Evolutionary conservation across 2,113 vertebrate species (phyloP).

Genomic region (Euleptes europaea): DNA sequence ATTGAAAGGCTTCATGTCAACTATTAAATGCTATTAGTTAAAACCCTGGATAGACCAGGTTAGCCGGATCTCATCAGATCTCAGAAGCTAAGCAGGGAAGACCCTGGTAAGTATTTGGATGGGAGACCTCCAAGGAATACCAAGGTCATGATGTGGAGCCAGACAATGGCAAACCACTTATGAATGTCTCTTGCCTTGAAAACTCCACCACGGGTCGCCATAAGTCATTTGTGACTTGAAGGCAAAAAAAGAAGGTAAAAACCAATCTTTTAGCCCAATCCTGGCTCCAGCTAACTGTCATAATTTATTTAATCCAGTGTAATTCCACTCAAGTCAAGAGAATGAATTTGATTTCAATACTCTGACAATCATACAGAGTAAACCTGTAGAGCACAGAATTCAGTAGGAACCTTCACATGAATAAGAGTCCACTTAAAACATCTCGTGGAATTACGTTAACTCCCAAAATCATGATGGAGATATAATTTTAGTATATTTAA

Average conservation of each 20-base stretch:
- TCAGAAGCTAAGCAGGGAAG: too few relatives aligned
- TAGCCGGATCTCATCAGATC: too few relatives aligned
- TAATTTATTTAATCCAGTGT: too few relatives aligned
- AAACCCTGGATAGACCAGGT: not conserved
- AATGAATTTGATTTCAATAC: not conserved
- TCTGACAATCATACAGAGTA: not conserved
- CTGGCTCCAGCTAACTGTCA: not conserved
- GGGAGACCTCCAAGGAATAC: too few relatives aligned
- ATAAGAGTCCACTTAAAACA: not conserved
- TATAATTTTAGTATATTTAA: conserved; percentile 1
- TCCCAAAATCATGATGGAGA: not conserved
- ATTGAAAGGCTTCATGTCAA: not conserved
- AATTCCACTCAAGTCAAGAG: conserved; percentile 17
- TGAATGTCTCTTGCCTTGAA: too few relatives aligned
- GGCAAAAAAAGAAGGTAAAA: too few relatives aligned
- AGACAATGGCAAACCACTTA: too few relatives aligned
- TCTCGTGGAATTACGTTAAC: conserved; percentile 1
- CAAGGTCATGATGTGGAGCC: too few relatives aligned
- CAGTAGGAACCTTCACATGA: conserved; percentile 11
- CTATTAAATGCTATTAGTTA: not conserved
- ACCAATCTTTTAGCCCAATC: not conserved
- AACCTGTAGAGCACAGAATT: not conserved
- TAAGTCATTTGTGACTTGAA: too few relatives aligned
- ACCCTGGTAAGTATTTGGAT: too few relatives aligned
- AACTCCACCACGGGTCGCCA: too few relatives aligned